Base-by-base conservation (phyloP, 2,888 invertebrate species). In the Microctonus brassicae region DNA sequence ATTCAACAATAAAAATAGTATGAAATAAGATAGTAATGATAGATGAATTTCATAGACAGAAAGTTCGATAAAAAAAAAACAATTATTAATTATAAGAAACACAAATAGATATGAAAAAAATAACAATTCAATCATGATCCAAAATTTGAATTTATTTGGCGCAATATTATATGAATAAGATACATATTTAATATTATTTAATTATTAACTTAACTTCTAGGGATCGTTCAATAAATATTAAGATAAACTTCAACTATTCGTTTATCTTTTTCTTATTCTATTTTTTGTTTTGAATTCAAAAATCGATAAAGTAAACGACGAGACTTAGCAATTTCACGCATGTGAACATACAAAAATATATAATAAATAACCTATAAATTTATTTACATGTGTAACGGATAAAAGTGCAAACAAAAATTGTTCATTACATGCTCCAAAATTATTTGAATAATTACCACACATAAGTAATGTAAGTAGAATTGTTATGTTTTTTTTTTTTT, bases 121-220 rank as follows among this genome's bases (percentile, higher is more conserved):
- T 39, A 39, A 11, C n/a, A 42, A 26, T 1, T 67, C 58, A 20
- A 29, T 47, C 0, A 17, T 7, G 42, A 42, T 57, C 39, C 29
- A 67, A 39, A 33, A 39, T 58, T 36, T 57, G 58, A 29, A 42
- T 67, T 63, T 67, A 67, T 67, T 67, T 58, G 39, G 57, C 66
- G 55, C 53, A 61, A 47, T 39, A 26, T 53, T 58, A 29, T 67
- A 67, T 42, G 39, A 26, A 29, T 13, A 67, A 20, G 29, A 60
- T 20, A 39, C 26, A 58, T 67, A 20, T 22, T 55, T 55, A 22
- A 24, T 10, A 55, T 53, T 22, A 55, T 26, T 55, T 11, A 55
- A 55, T 55, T 26, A 55, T 24, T 55, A 26, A 22, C 26, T 55
- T 55, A 24, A 36, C 53, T 55, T 55, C 24, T 55, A 55, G 26